phyloP scores from a whole-genome alignment of 2,888 invertebrate genomes.

The Helleia helle region DNA sequence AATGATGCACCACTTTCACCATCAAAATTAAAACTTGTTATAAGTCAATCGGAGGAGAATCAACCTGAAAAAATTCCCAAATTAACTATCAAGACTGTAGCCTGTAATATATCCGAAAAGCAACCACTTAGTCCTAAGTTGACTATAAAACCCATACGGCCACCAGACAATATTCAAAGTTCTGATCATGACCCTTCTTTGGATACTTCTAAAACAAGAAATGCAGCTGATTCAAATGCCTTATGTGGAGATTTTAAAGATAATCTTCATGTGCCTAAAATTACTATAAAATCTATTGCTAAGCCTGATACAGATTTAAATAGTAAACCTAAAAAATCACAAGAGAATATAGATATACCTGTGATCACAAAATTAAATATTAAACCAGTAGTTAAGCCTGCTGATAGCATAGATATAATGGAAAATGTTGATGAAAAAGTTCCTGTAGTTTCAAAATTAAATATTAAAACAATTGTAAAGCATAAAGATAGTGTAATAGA shows the following conservation, averaged over 20 bases:
- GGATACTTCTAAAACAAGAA: conserved; percentile 38
- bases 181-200: conserved; percentile 22
- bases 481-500: conserved; percentile 63
- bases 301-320: conserved; percentile 38
- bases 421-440: conserved; percentile 49
- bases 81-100: conserved; percentile 56
- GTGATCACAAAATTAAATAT: conserved; percentile 60
- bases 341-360: conserved; percentile 49
- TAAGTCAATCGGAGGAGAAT: conserved; percentile 50
- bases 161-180: conserved; percentile 41
- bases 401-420: conserved; percentile 40
- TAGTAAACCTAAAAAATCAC: conserved; percentile 27
- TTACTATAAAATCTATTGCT: conserved; percentile 70
- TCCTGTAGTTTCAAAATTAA: conserved; percentile 71
- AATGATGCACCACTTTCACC: conserved; percentile 41
- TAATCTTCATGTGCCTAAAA: conserved; percentile 67
- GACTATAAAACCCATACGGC: conserved; percentile 63
- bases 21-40: conserved; percentile 53
- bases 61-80: conserved; percentile 56
- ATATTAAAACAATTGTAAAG: conserved; percentile 68
- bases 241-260: conserved; percentile 31
- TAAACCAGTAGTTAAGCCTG: conserved; percentile 61
- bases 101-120: conserved; percentile 38
- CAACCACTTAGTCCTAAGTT: conserved; percentile 64
- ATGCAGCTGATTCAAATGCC: conserved; percentile 33